phyloP scores from a whole-genome alignment of 2,888 invertebrate species.

The Euzetes globulus region DNA sequence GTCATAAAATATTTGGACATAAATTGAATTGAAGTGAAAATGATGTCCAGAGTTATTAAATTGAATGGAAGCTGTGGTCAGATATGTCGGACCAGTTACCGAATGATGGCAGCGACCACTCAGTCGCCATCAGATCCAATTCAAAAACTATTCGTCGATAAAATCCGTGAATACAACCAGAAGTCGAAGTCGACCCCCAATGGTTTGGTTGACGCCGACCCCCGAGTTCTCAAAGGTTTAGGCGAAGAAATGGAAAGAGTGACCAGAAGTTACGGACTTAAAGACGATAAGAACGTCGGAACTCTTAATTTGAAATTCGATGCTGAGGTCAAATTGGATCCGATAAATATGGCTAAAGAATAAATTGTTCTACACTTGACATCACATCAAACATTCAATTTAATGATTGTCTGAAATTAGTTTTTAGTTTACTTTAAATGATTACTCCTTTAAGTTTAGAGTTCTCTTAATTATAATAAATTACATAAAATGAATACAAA shows the following conservation, averaged over 20 bases:
- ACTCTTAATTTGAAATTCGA: constrained; percentile 33
- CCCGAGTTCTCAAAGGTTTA: constrained; percentile 15
- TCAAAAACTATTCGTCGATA: constrained; percentile 42
- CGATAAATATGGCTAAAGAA: constrained; percentile 30
- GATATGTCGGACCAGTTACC: background rate
- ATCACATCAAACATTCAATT: no score
- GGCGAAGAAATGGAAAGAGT: constrained; percentile 36
- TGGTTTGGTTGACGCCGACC: constrained; percentile 33
- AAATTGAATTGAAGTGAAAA: background rate
- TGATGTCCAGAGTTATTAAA: background rate
- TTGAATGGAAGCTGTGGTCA: background rate
- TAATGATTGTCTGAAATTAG: no score
- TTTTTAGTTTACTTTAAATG: no score
- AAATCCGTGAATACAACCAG: constrained; percentile 39
- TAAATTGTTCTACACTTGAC: background rate
- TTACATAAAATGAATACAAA: no score
- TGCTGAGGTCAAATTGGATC: constrained; percentile 28
- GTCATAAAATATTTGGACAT: background rate
- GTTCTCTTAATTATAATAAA: no score
- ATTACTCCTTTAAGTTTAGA: no score
- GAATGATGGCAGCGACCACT: constrained; percentile 26
- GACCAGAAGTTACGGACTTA: constrained; percentile 26
- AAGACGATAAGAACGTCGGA: constrained; percentile 24
- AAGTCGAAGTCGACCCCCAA: constrained; percentile 26
- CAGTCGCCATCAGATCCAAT: constrained; percentile 38